Conservation (phyloP, 2,113 vertebrate genomes). For the Probosciger aterrimus region DNA sequence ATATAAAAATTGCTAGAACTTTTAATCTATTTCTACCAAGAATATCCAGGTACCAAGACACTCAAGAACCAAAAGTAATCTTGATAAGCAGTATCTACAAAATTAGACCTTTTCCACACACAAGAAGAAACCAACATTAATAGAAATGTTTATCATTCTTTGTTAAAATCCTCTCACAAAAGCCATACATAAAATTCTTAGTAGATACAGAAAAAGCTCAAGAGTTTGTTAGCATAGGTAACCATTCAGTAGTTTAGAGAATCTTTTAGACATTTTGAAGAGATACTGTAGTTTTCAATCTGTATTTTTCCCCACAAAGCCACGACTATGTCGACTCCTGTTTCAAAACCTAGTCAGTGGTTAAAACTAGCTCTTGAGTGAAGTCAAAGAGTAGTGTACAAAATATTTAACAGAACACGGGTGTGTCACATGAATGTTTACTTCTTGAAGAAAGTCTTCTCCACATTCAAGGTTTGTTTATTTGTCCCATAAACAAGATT, state of each 20-base stretch:
- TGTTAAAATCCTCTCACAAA: conserved; percentile 70
- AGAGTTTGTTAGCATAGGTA: conserved; percentile 67
- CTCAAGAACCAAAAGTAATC: conserved; percentile 49
- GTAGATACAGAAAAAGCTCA: conserved; percentile 72
- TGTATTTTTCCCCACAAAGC: not conserved
- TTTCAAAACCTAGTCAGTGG: conserved; percentile 65
- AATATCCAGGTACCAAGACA: conserved; percentile 62
- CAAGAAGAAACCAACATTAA: conserved; percentile 65
- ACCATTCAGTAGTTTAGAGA: conserved; percentile 77
- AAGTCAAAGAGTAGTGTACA: conserved; percentile 69
- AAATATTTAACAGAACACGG: conserved; percentile 75
- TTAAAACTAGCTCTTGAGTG: conserved; percentile 69
- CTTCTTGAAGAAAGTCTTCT: conserved; percentile 44
- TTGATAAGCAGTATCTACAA: conserved; percentile 61
- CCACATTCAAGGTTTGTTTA: conserved; percentile 85
- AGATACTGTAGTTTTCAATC: conserved; percentile 49
- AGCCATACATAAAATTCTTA: conserved; percentile 70
- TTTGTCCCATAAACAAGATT: conserved; percentile 93
- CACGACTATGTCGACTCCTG: conserved; percentile 49
- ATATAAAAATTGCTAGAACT: conserved; percentile 68
- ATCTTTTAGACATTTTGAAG: conserved; percentile 64
- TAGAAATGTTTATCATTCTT: conserved; percentile 51
- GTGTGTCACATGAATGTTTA: conserved; percentile 50
- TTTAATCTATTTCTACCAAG: conserved; percentile 65
- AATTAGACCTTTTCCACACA: conserved; percentile 56